Evolutionary conservation across 2,113 vertebrate genomes (phyloP).

Genomic region (Steatornis caripensis): DNA sequence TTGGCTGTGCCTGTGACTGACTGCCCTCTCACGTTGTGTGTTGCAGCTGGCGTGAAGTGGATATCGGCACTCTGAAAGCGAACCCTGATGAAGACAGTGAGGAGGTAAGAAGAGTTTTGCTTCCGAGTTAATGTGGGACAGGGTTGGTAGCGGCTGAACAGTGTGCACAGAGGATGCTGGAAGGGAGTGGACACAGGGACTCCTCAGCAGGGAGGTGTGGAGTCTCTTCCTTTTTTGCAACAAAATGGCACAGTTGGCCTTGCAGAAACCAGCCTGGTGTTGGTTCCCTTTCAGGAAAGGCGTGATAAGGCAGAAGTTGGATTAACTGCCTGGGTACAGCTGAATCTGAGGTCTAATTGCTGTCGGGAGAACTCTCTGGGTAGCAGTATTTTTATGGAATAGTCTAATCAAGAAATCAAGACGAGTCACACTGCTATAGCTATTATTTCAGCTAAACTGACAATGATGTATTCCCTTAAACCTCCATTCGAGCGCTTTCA

Average conservation of each 20-base stretch:
- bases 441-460: neutral
- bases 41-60: slow-evolving; percentile 89
- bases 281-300: neutral
- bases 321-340: neutral
- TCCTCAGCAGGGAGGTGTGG: neutral
- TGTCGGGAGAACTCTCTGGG: neutral
- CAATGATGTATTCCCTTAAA: neutral
- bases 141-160: neutral
- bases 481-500: neutral
- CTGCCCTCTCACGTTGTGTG: neutral
- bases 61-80: slow-evolving; percentile 76
- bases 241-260: rapidly evolving
- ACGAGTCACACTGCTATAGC: neutral
- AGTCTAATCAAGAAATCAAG: neutral
- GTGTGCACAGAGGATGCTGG: rapidly evolving
- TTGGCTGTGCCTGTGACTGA: neutral
- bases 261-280: neutral
- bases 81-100: slow-evolving; percentile 83
- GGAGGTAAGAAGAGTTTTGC: slow-evolving; percentile 72
- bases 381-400: neutral
- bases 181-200: neutral
- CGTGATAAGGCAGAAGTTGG: neutral
- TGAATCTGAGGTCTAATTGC: neutral
- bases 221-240: neutral
- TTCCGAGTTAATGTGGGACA: rapidly evolving